Evolutionary conservation across 2,797 vertebrate species (phyloP).

Genomic region (Furcifer pardalis): DNA sequence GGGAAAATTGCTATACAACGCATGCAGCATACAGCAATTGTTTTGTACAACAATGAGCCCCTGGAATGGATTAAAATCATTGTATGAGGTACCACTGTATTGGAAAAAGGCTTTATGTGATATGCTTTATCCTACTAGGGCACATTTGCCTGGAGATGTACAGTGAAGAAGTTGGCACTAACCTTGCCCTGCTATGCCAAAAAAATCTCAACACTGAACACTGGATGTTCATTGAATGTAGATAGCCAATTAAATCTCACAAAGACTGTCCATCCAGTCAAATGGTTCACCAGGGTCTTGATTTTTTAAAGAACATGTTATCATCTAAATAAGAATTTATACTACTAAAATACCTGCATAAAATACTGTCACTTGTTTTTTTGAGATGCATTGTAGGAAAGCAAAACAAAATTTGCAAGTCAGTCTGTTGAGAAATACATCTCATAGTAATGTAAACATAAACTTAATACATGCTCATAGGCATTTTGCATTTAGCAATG

Average conservation of each 20-base stretch:
- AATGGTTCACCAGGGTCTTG: not conserved
- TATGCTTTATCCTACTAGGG: not conserved
- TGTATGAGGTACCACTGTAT: too few species aligned
- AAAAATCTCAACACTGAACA: not conserved
- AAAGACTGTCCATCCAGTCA: not conserved
- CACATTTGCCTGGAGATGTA: not conserved
- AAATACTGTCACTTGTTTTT: not conserved
- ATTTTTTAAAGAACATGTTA: not conserved
- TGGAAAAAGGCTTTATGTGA: not conserved
- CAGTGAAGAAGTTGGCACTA: not conserved
- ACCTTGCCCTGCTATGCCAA: not conserved
- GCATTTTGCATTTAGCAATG: conserved; percentile 14
- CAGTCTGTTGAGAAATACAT: conserved; percentile 32
- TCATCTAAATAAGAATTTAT: not conserved
- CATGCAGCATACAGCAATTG: too few species aligned
- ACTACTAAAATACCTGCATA: not conserved
- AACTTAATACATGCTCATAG: conserved; percentile 16
- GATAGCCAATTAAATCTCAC: not conserved
- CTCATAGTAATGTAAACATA: conserved; percentile 25
- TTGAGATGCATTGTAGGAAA: not conserved
- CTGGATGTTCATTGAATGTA: not conserved
- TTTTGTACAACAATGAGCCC: too few species aligned
- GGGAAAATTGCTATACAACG: too few species aligned
- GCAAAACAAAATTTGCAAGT: not conserved
- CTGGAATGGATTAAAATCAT: too few species aligned